Evolutionary conservation across 2,113 vertebrate genomes (phyloP).

Genomic region (Saimiri boliviensis): DNA sequence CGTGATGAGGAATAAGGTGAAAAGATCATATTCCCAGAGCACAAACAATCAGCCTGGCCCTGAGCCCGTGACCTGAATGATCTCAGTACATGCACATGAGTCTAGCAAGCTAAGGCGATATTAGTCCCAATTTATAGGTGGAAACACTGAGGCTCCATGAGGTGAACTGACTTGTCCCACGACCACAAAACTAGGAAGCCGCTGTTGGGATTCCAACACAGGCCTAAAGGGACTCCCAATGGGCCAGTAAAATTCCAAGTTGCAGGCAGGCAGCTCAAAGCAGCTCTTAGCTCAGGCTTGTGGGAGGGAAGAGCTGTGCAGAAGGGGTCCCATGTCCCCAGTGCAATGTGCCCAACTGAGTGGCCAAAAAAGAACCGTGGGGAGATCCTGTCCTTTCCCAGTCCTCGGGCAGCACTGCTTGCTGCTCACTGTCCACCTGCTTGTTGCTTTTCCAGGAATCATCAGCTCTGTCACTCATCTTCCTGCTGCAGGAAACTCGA

Average conservation of each 20-base stretch:
- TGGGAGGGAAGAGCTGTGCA: neutral
- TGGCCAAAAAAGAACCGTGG: neutral
- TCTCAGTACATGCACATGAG: neutral
- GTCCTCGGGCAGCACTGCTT: neutral
- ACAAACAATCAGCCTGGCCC: neutral
- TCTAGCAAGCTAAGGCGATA: neutral
- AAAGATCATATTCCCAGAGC: neutral
- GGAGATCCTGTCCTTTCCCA: neutral
- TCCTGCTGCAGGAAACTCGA: neutral
- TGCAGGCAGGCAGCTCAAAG: neutral
- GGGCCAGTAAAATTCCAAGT: neutral
- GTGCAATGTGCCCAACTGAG: neutral
- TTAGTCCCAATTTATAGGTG: neutral
- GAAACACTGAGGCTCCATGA: neutral
- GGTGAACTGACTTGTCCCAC: neutral
- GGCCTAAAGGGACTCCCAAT: neutral
- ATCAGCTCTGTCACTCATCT: neutral
- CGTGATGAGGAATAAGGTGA: neutral
- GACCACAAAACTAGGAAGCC: neutral
- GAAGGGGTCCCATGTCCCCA: neutral
- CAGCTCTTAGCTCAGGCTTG: neutral
- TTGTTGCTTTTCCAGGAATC: neutral
- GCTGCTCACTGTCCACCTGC: neutral
- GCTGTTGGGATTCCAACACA: neutral
- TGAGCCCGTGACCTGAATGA: neutral